These are phyloP conservation scores for Lysandra coridon DNA, from an alignment of 2,888 invertebrate genomes.

Conservation along the genomic window DNA sequence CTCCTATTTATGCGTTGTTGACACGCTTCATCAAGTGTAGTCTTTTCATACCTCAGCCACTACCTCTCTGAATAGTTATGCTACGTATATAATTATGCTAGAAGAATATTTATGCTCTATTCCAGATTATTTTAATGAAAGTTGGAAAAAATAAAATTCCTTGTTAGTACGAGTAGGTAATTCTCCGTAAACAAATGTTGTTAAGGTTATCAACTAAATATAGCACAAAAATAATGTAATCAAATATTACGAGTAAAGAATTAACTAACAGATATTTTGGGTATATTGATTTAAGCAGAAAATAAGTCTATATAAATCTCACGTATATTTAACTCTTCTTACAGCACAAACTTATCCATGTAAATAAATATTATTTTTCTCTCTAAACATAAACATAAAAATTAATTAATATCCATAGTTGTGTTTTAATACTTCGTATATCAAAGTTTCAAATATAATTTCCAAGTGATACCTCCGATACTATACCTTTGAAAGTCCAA, in stretches of 20 bases:
- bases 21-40: slow-evolving; percentile 29
- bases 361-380: too few relatives aligned
- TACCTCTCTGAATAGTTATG: slow-evolving; percentile 16
- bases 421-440: too few relatives aligned
- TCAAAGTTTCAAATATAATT: too few relatives aligned
- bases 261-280: neutral
- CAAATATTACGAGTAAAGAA: neutral
- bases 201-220: too few relatives aligned
- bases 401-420: too few relatives aligned
- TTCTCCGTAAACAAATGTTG: neutral
- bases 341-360: too few relatives aligned
- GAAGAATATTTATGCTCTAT: neutral
- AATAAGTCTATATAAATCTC: too few relatives aligned
- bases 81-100: neutral
- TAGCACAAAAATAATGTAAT: too few relatives aligned
- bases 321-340: too few relatives aligned
- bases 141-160: neutral
- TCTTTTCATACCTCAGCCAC: slow-evolving; percentile 24
- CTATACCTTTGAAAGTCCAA: neutral
- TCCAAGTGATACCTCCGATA: neutral
- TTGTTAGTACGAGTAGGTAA: neutral
- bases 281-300: too few relatives aligned
- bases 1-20: slow-evolving; percentile 29
- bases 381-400: too few relatives aligned
- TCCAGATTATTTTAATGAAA: neutral